Evolutionary conservation across 2,888 invertebrate species (phyloP), one percentile per base, ranked within the genome.

Genomic region (Cacoxenus indagator): DNA sequence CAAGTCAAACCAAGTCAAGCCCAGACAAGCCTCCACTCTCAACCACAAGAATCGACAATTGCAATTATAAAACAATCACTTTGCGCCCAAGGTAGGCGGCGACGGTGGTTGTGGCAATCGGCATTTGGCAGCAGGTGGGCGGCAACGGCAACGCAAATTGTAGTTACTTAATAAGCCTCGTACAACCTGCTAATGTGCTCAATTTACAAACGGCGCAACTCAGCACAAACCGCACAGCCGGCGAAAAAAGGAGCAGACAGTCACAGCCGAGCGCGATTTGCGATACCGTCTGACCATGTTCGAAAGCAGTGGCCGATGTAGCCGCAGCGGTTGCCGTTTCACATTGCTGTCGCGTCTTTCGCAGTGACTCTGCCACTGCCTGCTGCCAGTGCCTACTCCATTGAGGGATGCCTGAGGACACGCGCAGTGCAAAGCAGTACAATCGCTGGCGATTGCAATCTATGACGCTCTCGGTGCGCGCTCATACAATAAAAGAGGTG

Each of bases 41-140:
- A 48, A 55, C 67, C 65, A 72, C 68, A 9, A 22, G 51, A 51
- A 6, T 22, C 24, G 51, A 22, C 51, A 84, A 86, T 85, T 85
- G 85, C 85, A 86, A 85, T 85, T 85, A 85, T 85, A 85, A 85
- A 86, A 86, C 85, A 85, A 85, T 85, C 82, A 83, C 78, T 78
- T 78, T 77, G 81, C 80, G 74, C 78, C 61, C 43, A 54, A 27
- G 24, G 46, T 55, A 43, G 45, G 68, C 67, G 48, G 24, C 37
- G 29, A 61, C 55, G 54, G 19, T 37, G 29, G 27, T 31, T 4
- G 29, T 1, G 11, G 55, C 31, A 64, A 5, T 22, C 37, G 14
- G 64, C 54, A 54, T 26, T 82, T 82, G 69, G 9, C 61, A 22
- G 61, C 61, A 62, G 61, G 61, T 37, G 82, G 85, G 85, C 83